Conservation (phyloP, 2,797 vertebrate species). For the Catostomus latipinnis region DNA sequence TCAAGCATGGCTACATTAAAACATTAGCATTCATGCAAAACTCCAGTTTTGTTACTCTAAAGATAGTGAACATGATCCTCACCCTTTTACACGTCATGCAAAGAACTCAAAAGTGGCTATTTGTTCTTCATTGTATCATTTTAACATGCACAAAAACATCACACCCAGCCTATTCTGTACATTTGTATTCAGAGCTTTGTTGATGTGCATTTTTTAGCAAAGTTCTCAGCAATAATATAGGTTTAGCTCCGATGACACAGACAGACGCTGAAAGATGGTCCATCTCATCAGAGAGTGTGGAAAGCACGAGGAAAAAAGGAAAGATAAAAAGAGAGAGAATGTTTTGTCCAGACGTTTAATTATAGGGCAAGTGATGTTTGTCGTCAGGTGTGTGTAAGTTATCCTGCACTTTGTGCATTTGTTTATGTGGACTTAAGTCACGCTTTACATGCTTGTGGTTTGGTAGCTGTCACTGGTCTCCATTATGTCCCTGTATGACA, state of each 20-base stretch:
- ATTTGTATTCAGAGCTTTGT: background rate
- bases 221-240: slow-evolving; percentile 10
- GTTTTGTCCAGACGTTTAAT: slow-evolving; percentile 12
- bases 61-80: slow-evolving; percentile 12
- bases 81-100: background rate
- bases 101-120: background rate
- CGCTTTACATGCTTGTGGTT: slow-evolving; percentile 16
- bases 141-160: background rate
- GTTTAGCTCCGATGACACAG: slow-evolving; percentile 7
- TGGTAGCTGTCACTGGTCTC: background rate
- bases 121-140: background rate
- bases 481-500: background rate
- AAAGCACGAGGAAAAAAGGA: background rate
- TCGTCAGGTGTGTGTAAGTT: background rate
- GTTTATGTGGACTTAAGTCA: slow-evolving; percentile 6
- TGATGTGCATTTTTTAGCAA: background rate
- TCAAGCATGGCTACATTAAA: too few relatives aligned
- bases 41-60: background rate
- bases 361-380: background rate
- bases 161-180: slow-evolving; percentile 2
- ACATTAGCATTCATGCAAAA: too few relatives aligned
- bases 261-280: background rate
- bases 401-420: background rate
- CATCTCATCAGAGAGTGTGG: background rate
- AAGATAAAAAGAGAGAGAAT: background rate